Percentiles rank a stretch among this genome's conserved stretches.
Conservation (phyloP, 2,113 vertebrate species). For the Balaeniceps rex region DNA sequence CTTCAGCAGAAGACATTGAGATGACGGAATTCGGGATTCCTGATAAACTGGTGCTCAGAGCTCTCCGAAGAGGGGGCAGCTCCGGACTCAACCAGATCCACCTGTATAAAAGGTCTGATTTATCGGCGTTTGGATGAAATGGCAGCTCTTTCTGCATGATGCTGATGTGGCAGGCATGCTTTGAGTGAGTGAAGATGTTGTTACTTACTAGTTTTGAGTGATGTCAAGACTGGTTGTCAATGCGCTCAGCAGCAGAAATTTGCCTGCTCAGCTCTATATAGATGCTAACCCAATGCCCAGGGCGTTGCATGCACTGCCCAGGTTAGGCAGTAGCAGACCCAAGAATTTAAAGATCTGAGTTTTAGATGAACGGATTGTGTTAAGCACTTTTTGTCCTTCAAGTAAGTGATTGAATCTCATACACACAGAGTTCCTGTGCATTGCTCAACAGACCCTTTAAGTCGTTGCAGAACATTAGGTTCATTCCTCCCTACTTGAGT, state of each 20-base stretch:
- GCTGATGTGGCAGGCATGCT: background rate
- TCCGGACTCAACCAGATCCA: background rate
- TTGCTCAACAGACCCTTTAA: background rate
- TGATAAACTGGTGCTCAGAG: background rate
- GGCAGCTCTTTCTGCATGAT: background rate
- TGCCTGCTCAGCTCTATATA: background rate
- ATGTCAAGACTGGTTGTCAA: background rate
- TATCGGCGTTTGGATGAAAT: background rate
- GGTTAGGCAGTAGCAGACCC: background rate
- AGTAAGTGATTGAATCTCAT: background rate
- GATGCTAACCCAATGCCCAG: background rate
- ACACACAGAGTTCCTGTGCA: background rate
- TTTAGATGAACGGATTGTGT: background rate
- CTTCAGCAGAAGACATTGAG: background rate
- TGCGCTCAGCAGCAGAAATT: background rate
- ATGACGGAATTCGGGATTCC: background rate
- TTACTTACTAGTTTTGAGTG: background rate
- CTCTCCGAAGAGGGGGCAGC: background rate
- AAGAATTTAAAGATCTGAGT: background rate
- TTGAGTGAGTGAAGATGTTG: background rate
- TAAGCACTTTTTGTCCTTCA: background rate
- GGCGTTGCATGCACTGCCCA: background rate
- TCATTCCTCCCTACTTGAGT: background rate
- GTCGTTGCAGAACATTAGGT: background rate
- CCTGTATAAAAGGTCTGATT: background rate